These are phyloP conservation scores for Leucopsar rothschildi DNA, from an alignment of 2,113 vertebrate genomes.

Conservation along the genomic window DNA sequence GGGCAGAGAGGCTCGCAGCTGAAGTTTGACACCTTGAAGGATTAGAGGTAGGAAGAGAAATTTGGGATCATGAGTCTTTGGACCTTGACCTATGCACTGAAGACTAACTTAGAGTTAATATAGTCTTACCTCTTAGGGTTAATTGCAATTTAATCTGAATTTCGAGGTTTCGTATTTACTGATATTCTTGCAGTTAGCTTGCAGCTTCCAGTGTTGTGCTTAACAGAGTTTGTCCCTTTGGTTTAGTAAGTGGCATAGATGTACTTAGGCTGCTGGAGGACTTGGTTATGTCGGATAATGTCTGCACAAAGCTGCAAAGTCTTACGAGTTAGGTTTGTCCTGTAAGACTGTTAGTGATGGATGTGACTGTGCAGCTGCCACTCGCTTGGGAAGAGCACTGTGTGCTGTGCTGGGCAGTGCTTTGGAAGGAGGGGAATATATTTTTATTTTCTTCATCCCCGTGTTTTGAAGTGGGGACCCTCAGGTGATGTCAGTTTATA, in stretches of 20 bases:
- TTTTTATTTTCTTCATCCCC: not conserved
- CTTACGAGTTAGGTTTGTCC: not conserved
- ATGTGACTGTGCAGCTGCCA: not conserved
- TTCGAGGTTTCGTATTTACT: not conserved
- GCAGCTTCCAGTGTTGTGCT: not conserved
- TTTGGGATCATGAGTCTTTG: not conserved
- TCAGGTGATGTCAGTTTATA: not conserved
- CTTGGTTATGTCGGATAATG: not conserved
- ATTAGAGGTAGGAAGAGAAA: not conserved
- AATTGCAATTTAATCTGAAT: not conserved
- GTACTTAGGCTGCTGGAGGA: not conserved
- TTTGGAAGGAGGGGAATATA: not conserved
- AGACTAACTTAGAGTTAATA: not conserved
- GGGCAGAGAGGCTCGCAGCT: not conserved
- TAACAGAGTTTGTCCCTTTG: not conserved
- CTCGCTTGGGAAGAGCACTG: not conserved
- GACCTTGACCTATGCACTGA: not conserved
- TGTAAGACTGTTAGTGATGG: not conserved
- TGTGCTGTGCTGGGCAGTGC: not conserved
- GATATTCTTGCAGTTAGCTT: not conserved
- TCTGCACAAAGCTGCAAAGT: not conserved
- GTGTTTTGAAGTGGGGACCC: not conserved
- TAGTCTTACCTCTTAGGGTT: not conserved
- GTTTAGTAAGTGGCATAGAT: not conserved
- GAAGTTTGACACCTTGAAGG: not conserved